Base-by-base conservation (phyloP, 37 sponge, comb jelly and placozoan species). In the Chondrosia reniformis region DNA sequence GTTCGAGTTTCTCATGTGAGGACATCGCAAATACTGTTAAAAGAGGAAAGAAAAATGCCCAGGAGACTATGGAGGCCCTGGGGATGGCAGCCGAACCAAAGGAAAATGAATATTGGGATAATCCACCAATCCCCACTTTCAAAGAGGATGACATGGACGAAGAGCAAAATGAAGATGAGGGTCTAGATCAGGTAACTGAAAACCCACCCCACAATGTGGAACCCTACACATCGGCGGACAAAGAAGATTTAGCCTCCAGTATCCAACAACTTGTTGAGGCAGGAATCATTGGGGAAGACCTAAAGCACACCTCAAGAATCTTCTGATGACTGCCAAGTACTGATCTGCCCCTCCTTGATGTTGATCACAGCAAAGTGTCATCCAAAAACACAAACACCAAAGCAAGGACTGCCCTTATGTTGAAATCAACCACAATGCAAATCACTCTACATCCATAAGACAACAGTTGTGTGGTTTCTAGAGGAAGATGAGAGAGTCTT, bases 391-490 rank as follows among this genome's bases (percentile, higher is more conserved):
- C 43, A 77, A 13, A 3, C 3, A 57, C 2, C 44, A 46, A 69
- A 25, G 34, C 0, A 76, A 86, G 52, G 24, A 61, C 24, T 76
- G 25, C 28, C 87, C 62, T 33, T 86, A 43, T 67, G 61, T 86
- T 39, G 49, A 62, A 45, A 32, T 81, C 0, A 4, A 56, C 12
- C 63, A 59, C 41, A 38, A 76, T 67, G 74, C 5, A 33, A 62
- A 40, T 39, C 62, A 24, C 13, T 82, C 1, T 82, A 38, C 67
- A 78, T 65, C 33, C 15, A 40, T 4, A 87, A 87, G 34, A 82
- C 83, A 4, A 81, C 83, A 30, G 83, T 76, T 52, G 88, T 82
- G 69, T 87, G 88, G 88, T 57, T 87, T 0, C 46, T 87, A 8
- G 75, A 81, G 19, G 83, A 87, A 62, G 79, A 78, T 33, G 83